Evolutionary conservation across 2,797 vertebrate species (phyloP).

Genomic region (Gambelia wislizenii): DNA sequence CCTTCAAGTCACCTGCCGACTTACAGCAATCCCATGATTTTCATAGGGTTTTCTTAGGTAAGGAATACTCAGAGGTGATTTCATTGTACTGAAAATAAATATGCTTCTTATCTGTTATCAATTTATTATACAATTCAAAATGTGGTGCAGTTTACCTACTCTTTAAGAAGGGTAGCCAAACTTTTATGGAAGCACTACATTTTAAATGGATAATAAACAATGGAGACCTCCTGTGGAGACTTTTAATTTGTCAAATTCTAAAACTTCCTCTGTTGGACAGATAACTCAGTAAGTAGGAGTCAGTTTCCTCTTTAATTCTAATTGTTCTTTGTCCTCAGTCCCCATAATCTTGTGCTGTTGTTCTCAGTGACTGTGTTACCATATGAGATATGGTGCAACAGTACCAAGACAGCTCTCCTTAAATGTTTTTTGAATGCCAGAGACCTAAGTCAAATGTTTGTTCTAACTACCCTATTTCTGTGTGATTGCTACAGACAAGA

Average conservation of each 20-base stretch:
- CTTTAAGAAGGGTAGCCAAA: background rate
- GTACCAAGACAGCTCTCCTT: conserved; percentile 4
- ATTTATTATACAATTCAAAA: background rate
- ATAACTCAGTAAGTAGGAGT: background rate
- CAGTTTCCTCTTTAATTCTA: conserved; percentile 19
- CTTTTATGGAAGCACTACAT: background rate
- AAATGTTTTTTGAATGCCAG: background rate
- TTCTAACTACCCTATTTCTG: background rate
- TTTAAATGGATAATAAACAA: conserved; percentile 31
- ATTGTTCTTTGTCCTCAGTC: conserved; percentile 28
- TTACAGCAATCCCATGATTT: too few species aligned
- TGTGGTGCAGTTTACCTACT: background rate
- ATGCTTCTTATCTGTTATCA: background rate
- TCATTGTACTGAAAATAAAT: background rate
- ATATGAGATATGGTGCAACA: conserved; percentile 23
- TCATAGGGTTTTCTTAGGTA: too few species aligned
- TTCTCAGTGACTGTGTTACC: conserved; percentile 25
- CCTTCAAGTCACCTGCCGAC: too few species aligned
- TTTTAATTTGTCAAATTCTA: conserved; percentile 3
- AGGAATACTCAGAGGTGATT: too few species aligned
- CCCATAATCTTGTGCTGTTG: background rate
- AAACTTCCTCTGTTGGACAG: conserved; percentile 3
- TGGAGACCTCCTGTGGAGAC: background rate
- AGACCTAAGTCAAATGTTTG: background rate
- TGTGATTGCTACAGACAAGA: background rate